These are phyloP conservation scores for Molothrus aeneus DNA, from an alignment of 2,797 vertebrate genomes.

Conservation along the genomic window DNA sequence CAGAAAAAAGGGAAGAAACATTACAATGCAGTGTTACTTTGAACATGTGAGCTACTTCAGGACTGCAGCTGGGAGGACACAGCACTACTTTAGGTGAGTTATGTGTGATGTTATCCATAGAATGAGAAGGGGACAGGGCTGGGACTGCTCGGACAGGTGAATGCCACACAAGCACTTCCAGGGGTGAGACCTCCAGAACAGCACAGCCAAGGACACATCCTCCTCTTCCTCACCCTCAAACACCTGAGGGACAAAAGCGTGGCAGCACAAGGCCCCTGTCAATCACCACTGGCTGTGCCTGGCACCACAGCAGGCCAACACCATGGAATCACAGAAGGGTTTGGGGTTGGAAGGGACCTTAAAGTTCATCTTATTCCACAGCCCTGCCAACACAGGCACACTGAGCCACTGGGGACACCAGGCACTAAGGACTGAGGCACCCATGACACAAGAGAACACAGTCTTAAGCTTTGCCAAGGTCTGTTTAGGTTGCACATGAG, in stretches of 20 bases:
- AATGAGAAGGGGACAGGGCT: accelerated
- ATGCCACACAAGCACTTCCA: not conserved
- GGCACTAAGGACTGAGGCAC: not conserved
- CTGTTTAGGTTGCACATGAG: not conserved
- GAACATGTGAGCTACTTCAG: not conserved
- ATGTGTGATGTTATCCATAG: accelerated
- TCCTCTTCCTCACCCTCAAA: not conserved
- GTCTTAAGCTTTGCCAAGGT: not conserved
- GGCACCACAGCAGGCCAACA: accelerated
- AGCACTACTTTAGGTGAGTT: not conserved
- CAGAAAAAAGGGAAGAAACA: not conserved
- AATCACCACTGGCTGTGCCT: accelerated
- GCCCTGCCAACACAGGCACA: not conserved
- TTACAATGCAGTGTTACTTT: not conserved
- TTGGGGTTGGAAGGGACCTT: not conserved
- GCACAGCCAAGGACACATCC: accelerated
- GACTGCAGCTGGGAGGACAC: accelerated
- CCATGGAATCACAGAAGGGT: not conserved
- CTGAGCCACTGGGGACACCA: not conserved
- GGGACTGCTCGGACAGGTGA: accelerated
- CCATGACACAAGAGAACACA: too few relatives aligned
- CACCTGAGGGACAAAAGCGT: accelerated
- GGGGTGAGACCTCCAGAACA: accelerated
- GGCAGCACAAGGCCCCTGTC: not conserved
- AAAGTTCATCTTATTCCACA: not conserved